Conservation (phyloP, 2,888 invertebrate genomes). For the Phalangium opilio region DNA sequence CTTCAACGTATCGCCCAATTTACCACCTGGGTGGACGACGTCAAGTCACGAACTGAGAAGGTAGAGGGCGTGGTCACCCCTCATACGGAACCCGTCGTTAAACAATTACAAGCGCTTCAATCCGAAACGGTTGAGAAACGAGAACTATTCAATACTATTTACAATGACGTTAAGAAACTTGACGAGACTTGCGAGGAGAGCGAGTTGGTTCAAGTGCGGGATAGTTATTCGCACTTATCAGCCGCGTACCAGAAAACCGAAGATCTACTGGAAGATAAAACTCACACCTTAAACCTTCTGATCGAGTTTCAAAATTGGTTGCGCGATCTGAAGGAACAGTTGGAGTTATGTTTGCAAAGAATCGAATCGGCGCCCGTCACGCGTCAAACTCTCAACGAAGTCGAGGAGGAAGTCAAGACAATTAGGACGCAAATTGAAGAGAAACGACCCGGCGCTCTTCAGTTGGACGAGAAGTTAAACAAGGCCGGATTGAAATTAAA, state of each 20-base stretch:
- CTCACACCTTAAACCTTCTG: conserved; percentile 27
- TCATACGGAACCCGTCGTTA: conserved; percentile 59
- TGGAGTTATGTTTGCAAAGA: conserved; percentile 11
- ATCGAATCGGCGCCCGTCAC: conserved; percentile 8
- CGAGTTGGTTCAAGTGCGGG: conserved; percentile 54
- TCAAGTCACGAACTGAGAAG: conserved; percentile 30
- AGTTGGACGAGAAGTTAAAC: conserved; percentile 21
- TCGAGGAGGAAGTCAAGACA: conserved; percentile 51
- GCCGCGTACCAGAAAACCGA: conserved; percentile 48
- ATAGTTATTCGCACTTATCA: conserved; percentile 57
- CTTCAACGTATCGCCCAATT: conserved; percentile 12
- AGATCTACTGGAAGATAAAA: conserved; percentile 25
- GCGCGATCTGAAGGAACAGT: conserved; percentile 11
- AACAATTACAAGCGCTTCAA: conserved; percentile 39
- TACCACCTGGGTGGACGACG: conserved; percentile 12
- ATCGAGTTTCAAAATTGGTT: conserved; percentile 13
- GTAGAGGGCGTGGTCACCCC: conserved; percentile 66
- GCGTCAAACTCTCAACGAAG: conserved; percentile 46
- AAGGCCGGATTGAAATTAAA: not conserved
- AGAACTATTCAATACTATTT: conserved; percentile 56
- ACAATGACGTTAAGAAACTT: conserved; percentile 65
- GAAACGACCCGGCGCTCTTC: conserved; percentile 22
- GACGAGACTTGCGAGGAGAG: conserved; percentile 51
- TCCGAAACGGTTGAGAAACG: conserved; percentile 30
- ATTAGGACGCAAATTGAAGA: conserved; percentile 34